phyloP scores from a whole-genome alignment of 2,888 invertebrate species.

The Lasioglossum figueresi region DNA sequence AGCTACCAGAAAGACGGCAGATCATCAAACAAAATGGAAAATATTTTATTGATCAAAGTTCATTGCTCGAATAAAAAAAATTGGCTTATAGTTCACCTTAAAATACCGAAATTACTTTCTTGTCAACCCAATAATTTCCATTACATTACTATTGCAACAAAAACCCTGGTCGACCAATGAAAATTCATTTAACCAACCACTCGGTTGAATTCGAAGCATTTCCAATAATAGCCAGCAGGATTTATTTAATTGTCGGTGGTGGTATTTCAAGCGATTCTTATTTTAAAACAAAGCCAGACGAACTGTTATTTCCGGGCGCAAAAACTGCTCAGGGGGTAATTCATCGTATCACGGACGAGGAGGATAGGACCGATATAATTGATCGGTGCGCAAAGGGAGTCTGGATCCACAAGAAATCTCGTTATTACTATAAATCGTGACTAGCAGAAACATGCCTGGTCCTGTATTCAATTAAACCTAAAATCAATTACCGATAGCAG shows the following conservation, averaged over 20 bases:
- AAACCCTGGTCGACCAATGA: too few relatives aligned
- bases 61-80: too few relatives aligned
- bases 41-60: too few relatives aligned
- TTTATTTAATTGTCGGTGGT: not conserved
- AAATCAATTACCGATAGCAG: conserved; percentile 53
- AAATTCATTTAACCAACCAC: not conserved
- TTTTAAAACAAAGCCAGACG: not conserved
- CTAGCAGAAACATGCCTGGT: conserved; percentile 23
- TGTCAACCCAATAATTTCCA: too few relatives aligned
- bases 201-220: not conserved
- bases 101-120: too few relatives aligned
- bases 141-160: too few relatives aligned
- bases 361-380: conserved; percentile 19
- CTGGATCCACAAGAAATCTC: conserved; percentile 16
- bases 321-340: conserved; percentile 23
- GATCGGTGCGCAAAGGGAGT: not conserved
- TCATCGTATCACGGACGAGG: conserved; percentile 10
- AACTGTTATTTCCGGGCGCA: not conserved
- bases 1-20: too few relatives aligned
- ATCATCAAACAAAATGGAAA: too few relatives aligned
- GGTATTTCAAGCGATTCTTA: not conserved
- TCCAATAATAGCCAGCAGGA: not conserved
- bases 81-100: too few relatives aligned
- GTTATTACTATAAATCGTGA: conserved; percentile 47
- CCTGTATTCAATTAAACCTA: conserved; percentile 43